Conservation (phyloP, 2,797 vertebrate genomes). For the Lepidocolaptes lacrymiger region DNA sequence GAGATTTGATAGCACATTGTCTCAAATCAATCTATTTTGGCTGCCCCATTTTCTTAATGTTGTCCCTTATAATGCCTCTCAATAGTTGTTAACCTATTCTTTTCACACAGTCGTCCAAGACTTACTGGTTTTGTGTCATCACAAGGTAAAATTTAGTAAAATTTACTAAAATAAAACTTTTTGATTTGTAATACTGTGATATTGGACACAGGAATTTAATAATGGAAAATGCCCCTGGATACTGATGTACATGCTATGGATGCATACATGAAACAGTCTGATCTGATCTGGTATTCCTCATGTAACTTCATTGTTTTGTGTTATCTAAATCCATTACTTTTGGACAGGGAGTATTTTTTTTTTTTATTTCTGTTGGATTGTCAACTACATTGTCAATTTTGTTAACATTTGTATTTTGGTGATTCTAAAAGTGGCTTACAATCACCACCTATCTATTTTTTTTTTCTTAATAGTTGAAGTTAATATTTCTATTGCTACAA, state of each 20-base stretch:
- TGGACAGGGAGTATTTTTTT: not conserved
- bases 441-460: not conserved
- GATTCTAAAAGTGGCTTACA: not conserved
- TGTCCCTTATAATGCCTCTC: not conserved
- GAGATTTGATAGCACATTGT: not conserved
- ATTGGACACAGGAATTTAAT: not conserved
- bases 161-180: not conserved
- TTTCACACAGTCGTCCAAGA: not conserved
- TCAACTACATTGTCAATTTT: not conserved
- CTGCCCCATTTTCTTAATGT: not conserved
- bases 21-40: not conserved
- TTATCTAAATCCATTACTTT: not conserved
- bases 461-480: not conserved
- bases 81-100: not conserved
- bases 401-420: not conserved
- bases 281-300: not conserved
- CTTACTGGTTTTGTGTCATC: not conserved
- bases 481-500: not conserved
- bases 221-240: not conserved
- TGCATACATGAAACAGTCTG: not conserved
- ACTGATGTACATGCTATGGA: rapidly evolving
- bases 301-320: not conserved
- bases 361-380: not conserved
- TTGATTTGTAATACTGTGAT: not conserved
- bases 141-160: not conserved